Base-by-base conservation (phyloP, 2,888 invertebrate species). In the Phortica magna region DNA sequence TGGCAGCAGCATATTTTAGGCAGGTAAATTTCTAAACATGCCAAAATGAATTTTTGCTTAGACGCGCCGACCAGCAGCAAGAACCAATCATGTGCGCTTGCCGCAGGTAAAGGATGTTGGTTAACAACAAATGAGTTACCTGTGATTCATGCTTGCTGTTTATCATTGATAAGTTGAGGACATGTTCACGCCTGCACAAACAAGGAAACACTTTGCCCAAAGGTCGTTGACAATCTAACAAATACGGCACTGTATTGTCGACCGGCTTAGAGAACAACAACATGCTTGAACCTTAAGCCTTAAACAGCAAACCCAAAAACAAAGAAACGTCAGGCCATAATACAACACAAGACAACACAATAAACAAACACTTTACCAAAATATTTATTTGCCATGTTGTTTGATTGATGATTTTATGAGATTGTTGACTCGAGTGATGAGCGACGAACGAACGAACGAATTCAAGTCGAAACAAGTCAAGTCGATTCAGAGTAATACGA, bases 401-500 rank as follows among this genome's bases (percentile, higher is more conserved):
- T 83, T 86, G 85, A 86, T 86, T 86, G 86, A 88, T 86, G 86
- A 86, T 85, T 88, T 88, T 88, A 88, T 88, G 88, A 87, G 88
- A 85, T 83, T 86, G 86, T 86, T 86, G 85, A 83, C 88, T 84
- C 85, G 82, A 88, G 83, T 84, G 87, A 87, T 85, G 88, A 88
- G 85, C 80, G 85, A 74, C 73, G 75, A 82, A 82, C 76, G 80
- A 73, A 74, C 73, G 75, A 82, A 82, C 76, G 80, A 73, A 74
- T 74, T 72, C 12, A 14, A 48, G 31, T 39, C 48, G 14, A 19
- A 55, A 19, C 31, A 22, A 71, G 43, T 12, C 43, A 48, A 70
- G 31, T 53, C 19, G 19, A 31, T 19, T 19, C 39, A 70, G 68
- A 53, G 70, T 71, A 71, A 71, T 71, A 71, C 43, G 70, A 70